A percentile compares a stretch with the other conserved stretches of the same genome.
phyloP scores from a whole-genome alignment of 2,113 vertebrate genomes.

The Heliornis fulica region DNA sequence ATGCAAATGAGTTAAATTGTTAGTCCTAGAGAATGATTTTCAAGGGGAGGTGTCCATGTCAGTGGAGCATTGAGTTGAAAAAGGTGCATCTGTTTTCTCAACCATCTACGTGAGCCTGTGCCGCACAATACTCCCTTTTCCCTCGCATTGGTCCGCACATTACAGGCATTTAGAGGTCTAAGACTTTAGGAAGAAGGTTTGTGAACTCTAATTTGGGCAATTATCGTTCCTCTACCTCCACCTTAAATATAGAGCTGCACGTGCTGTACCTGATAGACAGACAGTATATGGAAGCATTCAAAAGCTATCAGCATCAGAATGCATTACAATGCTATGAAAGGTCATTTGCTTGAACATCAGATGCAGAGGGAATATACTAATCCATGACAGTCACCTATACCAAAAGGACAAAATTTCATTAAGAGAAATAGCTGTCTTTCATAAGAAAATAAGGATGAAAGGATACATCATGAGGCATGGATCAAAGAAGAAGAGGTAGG shows the following conservation, averaged over 20 bases:
- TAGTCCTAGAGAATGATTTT: not conserved
- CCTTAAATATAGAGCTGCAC: not conserved
- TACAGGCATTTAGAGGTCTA: not conserved
- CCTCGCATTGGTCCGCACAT: fast-evolving
- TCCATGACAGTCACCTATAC: not conserved
- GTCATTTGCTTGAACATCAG: not conserved
- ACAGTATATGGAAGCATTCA: not conserved
- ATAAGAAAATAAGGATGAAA: not conserved
- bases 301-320: not conserved
- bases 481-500: not conserved
- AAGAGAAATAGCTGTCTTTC: not conserved
- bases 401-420: not conserved
- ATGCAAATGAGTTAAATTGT: not conserved
- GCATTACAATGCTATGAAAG: not conserved
- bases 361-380: not conserved
- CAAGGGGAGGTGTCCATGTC: not conserved
- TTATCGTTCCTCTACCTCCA: not conserved
- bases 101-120: fast-evolving
- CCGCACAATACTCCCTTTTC: not conserved
- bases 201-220: not conserved
- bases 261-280: not conserved
- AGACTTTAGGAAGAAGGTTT: not conserved
- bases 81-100: not conserved
- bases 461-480: not conserved
- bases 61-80: not conserved